phyloP scores from a whole-genome alignment of 1,140 invertebrate genomes.

The Neomicropteryx cornuta region DNA sequence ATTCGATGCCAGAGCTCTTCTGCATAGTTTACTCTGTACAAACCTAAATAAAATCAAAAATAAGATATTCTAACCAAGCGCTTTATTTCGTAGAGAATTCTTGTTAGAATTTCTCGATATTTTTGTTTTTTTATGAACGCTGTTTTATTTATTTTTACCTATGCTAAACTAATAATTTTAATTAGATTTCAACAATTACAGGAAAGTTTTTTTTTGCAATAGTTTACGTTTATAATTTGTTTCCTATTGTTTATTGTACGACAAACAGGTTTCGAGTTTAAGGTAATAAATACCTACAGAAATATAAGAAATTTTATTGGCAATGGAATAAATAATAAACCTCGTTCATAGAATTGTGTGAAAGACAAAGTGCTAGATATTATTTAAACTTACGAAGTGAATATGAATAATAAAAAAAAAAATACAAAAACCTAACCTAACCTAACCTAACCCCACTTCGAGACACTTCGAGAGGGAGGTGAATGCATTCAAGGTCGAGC shows the following conservation, averaged over 20 bases:
- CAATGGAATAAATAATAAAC: background rate
- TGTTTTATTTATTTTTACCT: too few relatives aligned
- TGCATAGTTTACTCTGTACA: slow-evolving; percentile 56
- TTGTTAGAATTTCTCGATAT: too few relatives aligned
- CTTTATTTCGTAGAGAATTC: background rate
- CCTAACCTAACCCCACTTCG: too few relatives aligned
- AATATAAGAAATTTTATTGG: too few relatives aligned
- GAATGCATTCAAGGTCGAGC: too few relatives aligned
- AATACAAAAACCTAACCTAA: background rate
- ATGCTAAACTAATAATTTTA: too few relatives aligned
- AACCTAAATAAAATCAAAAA: slow-evolving; percentile 28
- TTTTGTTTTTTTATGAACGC: too few relatives aligned
- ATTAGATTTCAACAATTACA: too few relatives aligned
- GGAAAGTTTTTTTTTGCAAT: too few relatives aligned
- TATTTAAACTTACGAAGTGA: background rate
- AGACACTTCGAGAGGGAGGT: too few relatives aligned
- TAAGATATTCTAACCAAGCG: slow-evolving; percentile 1
- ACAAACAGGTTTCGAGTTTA: too few relatives aligned
- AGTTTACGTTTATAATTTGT: slow-evolving; percentile 1
- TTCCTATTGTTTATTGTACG: background rate
- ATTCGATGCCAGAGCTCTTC: slow-evolving; percentile 36
- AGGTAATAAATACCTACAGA: too few relatives aligned
- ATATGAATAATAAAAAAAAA: background rate
- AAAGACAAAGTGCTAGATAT: background rate
- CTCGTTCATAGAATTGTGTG: background rate